Conservation (phyloP, 2,797 vertebrate species). For the Chromis chromis region DNA sequence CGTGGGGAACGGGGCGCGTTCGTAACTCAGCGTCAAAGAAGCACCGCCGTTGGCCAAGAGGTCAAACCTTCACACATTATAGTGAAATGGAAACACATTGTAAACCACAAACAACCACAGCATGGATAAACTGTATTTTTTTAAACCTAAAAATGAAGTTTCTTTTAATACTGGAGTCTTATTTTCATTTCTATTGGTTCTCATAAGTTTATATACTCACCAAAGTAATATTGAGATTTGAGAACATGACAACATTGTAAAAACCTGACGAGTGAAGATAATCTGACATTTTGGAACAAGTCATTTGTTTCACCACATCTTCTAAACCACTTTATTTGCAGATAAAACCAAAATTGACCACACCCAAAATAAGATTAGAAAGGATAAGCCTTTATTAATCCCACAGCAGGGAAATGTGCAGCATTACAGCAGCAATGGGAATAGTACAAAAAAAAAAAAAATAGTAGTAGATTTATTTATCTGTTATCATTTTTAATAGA, state of each 20-base stretch:
- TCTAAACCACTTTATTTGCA: not conserved
- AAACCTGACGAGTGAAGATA: not conserved
- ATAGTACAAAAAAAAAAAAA: too few relatives aligned
- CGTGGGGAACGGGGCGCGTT: conserved; percentile 92
- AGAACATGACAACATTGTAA: not conserved
- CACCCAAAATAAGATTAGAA: not conserved
- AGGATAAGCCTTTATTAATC: too few relatives aligned
- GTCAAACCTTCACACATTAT: conserved; percentile 91
- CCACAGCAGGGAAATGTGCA: too few relatives aligned
- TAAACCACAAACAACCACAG: too few relatives aligned
- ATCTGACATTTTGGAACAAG: not conserved
- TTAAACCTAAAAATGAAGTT: too few relatives aligned
- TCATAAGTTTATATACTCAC: not conserved
- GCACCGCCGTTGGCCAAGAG: conserved; percentile 94
- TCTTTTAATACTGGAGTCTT: too few relatives aligned
- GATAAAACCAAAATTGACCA: not conserved
- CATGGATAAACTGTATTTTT: too few relatives aligned
- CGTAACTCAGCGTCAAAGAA: conserved; percentile 92
- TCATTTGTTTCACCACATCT: not conserved
- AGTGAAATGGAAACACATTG: not conserved
- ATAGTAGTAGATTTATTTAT: too few relatives aligned
- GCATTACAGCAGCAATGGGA: too few relatives aligned
- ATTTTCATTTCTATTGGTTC: not conserved
- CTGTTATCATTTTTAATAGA: too few relatives aligned
- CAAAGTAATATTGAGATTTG: not conserved